phyloP scores from a whole-genome alignment of 2,888 invertebrate genomes.

The Junonia oenone region DNA sequence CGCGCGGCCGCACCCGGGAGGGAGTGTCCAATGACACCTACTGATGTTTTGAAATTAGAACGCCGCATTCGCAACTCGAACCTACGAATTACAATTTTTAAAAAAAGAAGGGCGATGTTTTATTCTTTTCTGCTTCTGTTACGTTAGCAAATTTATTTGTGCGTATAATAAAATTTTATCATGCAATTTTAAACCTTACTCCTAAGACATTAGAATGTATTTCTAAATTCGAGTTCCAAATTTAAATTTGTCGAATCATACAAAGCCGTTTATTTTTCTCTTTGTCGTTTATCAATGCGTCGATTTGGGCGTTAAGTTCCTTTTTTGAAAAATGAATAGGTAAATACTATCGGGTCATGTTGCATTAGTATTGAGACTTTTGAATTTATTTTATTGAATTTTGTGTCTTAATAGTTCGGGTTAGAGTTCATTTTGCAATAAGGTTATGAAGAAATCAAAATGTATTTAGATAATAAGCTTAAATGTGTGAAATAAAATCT shows the following conservation, averaged over 20 bases:
- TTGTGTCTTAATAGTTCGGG: no score
- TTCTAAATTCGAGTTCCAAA: constrained; percentile 4
- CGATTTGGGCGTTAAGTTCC: constrained; percentile 79
- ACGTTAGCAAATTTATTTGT: constrained; percentile 25
- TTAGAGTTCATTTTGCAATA: not conserved
- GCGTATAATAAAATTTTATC: not conserved
- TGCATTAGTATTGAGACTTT: constrained; percentile 50
- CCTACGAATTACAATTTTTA: constrained; percentile 76
- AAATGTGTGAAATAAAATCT: constrained; percentile 5
- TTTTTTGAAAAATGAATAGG: constrained; percentile 77
- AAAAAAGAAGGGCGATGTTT: constrained; percentile 67
- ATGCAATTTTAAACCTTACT: constrained; percentile 36
- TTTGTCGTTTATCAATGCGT: constrained; percentile 71
- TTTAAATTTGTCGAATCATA: constrained; percentile 51
- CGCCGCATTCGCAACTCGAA: constrained; percentile 76
- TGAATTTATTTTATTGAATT: no score
- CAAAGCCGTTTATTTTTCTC: constrained; percentile 77
- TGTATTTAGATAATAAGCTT: constrained; percentile 26
- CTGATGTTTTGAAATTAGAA: constrained; percentile 78
- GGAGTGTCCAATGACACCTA: constrained; percentile 78
- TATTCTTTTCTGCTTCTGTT: constrained; percentile 54
- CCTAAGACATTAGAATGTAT: constrained; percentile 11
- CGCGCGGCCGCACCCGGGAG: constrained; percentile 42
- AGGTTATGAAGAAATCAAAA: constrained; percentile 1
- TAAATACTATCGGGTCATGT: constrained; percentile 70